Base-by-base conservation (phyloP, 2,888 invertebrate species). In the Galerucella pusilla region DNA sequence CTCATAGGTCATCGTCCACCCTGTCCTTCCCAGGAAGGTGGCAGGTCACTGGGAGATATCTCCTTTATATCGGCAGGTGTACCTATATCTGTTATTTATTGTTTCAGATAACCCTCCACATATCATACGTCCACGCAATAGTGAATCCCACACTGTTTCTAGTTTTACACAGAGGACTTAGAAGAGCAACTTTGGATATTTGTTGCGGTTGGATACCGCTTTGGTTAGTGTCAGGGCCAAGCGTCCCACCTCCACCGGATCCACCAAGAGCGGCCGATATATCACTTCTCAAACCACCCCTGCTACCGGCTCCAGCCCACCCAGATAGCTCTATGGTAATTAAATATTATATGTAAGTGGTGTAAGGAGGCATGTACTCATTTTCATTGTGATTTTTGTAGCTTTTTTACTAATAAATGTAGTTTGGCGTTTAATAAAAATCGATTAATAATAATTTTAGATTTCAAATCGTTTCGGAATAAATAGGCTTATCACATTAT, bases 91-190 rank as follows among this genome's bases (percentile, higher is more conserved):
- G 35, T 7, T 42, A 20, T 54, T n/a, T 45, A 35, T 74, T 77
- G 71, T 90, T 90, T 80, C 91, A 94, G 94, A 93, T 95, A 83
- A 94, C 94, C 68, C 90, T 96, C 82, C 95, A 95, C 91, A 94
- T 95, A 88, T 95, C 95, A 80, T 95, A 95, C 89, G 93, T 94
- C 80, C 96, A 96, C 88, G 94, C 95, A 52, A 94, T 95, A 83
- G 94, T 95, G 81, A 95, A 95, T 85, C 95, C 95, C 3, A 91
- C 93, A 54, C 89, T 95, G 80, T 94, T 95, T 88, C 90, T 96
- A 86, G 92, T 93, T 68, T 89, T 95, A 73, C 95, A 95, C 85
- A 91, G 93, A 49, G 94, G 94, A 2, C 89, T 95, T 76, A 90
- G 94, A 20, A 90, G 92, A 70, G 94, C 94, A 0, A 90, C 93